Base-by-base conservation (phyloP, 1,140 invertebrate genomes). In the Lasaia peninsularis region DNA sequence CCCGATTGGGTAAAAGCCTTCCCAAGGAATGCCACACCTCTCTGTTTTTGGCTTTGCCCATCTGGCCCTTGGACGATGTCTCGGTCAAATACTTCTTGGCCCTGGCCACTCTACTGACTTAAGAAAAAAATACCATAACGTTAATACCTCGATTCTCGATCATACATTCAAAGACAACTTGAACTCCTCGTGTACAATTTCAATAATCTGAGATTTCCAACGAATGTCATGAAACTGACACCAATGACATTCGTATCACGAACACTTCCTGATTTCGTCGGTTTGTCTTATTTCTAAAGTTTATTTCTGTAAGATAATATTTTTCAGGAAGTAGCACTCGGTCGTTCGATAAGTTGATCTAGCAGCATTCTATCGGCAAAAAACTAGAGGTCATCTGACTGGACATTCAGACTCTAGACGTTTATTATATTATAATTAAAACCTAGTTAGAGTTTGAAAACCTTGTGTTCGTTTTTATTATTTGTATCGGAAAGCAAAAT, bases 261-360 rank as follows among this genome's bases (percentile, higher is more conserved):
- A 61, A 51, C 31, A 58, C 49, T 62, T 62, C 60, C 56, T 62
- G 60, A 16, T 62, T 62, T 54, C 8, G 34, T 14, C 34, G 12
- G 12, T 28, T 28, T 28, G 24, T 28, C 20, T 18, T 28, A 40
- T 40, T 44, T 44, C 53, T 31, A 48, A 21, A 40, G 40, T 18
- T 40, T 37, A n/a, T 37, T 37, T 37, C 34, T 9, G 35, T 40
- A 40, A 40, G 16, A 18, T 40, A 40, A 40, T 40, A 40, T 18
- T 14, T 40, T 40, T 40, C 35, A 40, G 35, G 35, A 40, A 18
- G 16, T 18, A 18, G 9, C 8, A 37, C 14, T 37, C 12, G 12
- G 14, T 37, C 12, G 12, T 6, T 37, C 14, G 12, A 37, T 37
- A 35, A 14, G 12, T 1, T 14, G 8, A 7, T 37, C 14, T 10